These are phyloP conservation scores for Cynoglossus semilaevis DNA, from an alignment of 2,113 vertebrate species.

Conservation along the genomic window DNA sequence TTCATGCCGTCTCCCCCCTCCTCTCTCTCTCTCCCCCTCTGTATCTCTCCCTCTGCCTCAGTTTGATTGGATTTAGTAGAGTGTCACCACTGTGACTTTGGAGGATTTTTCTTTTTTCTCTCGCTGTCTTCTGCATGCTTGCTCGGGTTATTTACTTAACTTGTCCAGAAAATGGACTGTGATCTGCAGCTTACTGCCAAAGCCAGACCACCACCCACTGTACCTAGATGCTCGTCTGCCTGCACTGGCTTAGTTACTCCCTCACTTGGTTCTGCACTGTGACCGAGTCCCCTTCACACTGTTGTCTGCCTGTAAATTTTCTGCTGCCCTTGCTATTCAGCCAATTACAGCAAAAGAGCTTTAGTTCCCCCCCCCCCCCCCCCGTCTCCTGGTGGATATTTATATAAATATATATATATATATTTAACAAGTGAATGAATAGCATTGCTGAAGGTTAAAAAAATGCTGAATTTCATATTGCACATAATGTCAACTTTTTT, in stretches of 20 bases:
- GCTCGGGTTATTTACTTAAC: slow-evolving; percentile 73
- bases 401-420: slow-evolving; percentile 72
- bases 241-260: slow-evolving; percentile 47
- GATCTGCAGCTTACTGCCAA: slow-evolving; percentile 68
- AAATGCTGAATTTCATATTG: slow-evolving; percentile 78
- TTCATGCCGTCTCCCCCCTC: slow-evolving; percentile 41
- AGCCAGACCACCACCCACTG: slow-evolving; percentile 58
- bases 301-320: slow-evolving; percentile 82
- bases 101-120: slow-evolving; percentile 66
- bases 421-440: slow-evolving; percentile 77
- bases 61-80: slow-evolving; percentile 73
- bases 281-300: slow-evolving; percentile 85
- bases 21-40: slow-evolving; percentile 29
- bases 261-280: slow-evolving; percentile 70
- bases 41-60: slow-evolving; percentile 43
- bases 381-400: slow-evolving; percentile 66
- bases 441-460: slow-evolving; percentile 79
- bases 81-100: slow-evolving; percentile 74
- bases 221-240: slow-evolving; percentile 38
- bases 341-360: slow-evolving; percentile 85
- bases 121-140: slow-evolving; percentile 65
- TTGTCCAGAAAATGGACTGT: slow-evolving; percentile 76
- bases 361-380: slow-evolving; percentile 70
- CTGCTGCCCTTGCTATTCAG: slow-evolving; percentile 84
- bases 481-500: slow-evolving; percentile 71